Percentiles rank a stretch among this genome's conserved stretches.
These are phyloP conservation scores for Perognathus longimembris DNA, from an alignment of 2,113 vertebrate genomes.

Conservation along the genomic window DNA sequence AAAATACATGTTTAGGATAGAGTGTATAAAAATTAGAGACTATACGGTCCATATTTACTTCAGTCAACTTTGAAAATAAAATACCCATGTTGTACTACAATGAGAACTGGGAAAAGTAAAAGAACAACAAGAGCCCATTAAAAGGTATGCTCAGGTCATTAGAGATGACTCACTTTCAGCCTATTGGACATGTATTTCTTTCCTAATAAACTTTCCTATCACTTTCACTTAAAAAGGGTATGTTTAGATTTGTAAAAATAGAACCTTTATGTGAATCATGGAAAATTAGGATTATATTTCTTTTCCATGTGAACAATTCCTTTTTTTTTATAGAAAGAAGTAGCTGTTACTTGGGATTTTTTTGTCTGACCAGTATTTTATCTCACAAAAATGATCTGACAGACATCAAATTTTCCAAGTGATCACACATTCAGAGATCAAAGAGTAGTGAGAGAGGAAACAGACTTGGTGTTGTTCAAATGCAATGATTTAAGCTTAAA, in stretches of 20 bases:
- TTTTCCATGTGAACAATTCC: conserved; percentile 3
- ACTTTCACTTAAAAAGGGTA: no score
- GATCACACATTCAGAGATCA: conserved; percentile 20
- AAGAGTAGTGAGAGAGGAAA: background rate
- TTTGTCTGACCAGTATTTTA: background rate
- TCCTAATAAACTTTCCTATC: no score
- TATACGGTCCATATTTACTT: conserved; percentile 40
- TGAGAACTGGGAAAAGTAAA: background rate
- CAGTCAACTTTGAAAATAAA: conserved; percentile 59
- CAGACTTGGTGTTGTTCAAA: background rate
- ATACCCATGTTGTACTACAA: background rate
- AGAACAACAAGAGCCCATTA: background rate
- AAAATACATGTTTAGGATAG: conserved; percentile 41
- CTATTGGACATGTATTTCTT: no score
- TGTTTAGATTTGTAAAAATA: conserved; percentile 10
- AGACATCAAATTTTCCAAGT: background rate
- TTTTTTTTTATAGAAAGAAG: background rate
- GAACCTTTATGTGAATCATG: background rate
- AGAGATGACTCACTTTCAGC: no score
- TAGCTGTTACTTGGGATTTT: conserved; percentile 1
- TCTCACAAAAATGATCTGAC: conserved; percentile 7
- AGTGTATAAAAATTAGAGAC: conserved; percentile 28
- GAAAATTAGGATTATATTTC: conserved; percentile 17
- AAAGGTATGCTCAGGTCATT: background rate
- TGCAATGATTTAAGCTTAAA: background rate